A percentile compares a stretch with the other conserved stretches of the same genome.
Conservation (phyloP, 2,888 invertebrate genomes). For the Apotomis turbidana region DNA sequence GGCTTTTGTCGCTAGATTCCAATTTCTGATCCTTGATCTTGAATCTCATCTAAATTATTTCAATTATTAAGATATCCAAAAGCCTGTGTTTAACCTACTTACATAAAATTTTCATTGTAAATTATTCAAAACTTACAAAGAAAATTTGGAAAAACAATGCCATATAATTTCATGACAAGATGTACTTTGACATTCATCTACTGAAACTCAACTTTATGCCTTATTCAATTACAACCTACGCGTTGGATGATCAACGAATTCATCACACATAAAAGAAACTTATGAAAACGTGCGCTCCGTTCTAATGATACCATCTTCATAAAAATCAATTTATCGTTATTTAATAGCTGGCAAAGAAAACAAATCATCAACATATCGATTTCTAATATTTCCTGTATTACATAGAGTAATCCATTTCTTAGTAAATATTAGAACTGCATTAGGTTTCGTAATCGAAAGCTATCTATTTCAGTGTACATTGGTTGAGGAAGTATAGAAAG, state of each 20-base stretch:
- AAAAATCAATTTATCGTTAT: constrained; percentile 1
- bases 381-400: constrained; percentile 10
- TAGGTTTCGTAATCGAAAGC: constrained; percentile 50
- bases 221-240: background rate
- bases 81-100: too few species aligned
- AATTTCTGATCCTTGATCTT: too few species aligned
- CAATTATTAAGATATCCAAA: too few species aligned
- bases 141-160: background rate
- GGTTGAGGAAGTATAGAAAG: constrained; percentile 67
- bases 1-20: too few species aligned
- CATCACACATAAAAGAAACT: constrained; percentile 1
- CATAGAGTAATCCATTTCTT: constrained; percentile 10
- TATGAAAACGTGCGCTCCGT: background rate
- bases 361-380: constrained; percentile 20
- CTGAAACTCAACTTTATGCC: background rate
- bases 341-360: constrained; percentile 7
- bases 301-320: background rate
- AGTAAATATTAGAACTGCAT: constrained; percentile 31
- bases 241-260: background rate
- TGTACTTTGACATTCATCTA: too few species aligned
- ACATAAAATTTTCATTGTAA: too few species aligned
- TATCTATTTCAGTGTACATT: constrained; percentile 56
- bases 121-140: too few species aligned
- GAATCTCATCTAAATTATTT: too few species aligned
- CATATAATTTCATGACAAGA: background rate